Evolutionary conservation across 2,888 invertebrate species (phyloP), one percentile per base, ranked within the genome.

Genomic region (Lutraria lutraria): DNA sequence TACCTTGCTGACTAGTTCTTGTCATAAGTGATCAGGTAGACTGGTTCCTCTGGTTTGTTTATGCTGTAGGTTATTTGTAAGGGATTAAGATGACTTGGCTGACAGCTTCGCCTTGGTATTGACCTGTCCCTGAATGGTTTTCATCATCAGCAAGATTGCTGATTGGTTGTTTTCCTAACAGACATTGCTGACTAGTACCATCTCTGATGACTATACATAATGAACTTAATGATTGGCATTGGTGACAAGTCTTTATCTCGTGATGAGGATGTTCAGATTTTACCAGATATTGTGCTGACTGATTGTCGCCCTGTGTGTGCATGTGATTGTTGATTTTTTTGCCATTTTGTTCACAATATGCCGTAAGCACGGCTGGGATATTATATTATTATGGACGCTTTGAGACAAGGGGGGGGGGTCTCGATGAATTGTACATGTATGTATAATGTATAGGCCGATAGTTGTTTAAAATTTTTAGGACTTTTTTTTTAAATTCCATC

Each of bases 281-380:
- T 19, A 29, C 34, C 0, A 15, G 76, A 10, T 13, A 15, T 31
- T 16, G 3, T 16, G 19, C 12, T 76, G 76, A 6, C 76, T 21
- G 34, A 8, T 34, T 76, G 76, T 76, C 34, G 16, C 76, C 34
- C 34, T 76, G 31, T 31, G 13, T 15, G 16, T 76, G 29, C 34
- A 76, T 31, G 19, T 34, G 76, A 19, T 76, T 76, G 29, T 34
- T 76, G 76, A 76, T 25, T 76, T 76, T 29, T 34, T 76, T 19
- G 76, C 2, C 76, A 76, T 76, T 76, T 76, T 76, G 76, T 43
- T 43, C 34, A 34, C 76, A 16, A 16, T 34, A 16, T 76, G 76
- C 76, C 76, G 76, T 76, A 6, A 6, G 16, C 16, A 34, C 72
- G 76, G 76, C 76, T 31, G 76, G 76, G 76, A 76, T 76, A 76